phyloP scores from a whole-genome alignment of 1,140 invertebrate species.

The Sycophila sp. region DNA sequence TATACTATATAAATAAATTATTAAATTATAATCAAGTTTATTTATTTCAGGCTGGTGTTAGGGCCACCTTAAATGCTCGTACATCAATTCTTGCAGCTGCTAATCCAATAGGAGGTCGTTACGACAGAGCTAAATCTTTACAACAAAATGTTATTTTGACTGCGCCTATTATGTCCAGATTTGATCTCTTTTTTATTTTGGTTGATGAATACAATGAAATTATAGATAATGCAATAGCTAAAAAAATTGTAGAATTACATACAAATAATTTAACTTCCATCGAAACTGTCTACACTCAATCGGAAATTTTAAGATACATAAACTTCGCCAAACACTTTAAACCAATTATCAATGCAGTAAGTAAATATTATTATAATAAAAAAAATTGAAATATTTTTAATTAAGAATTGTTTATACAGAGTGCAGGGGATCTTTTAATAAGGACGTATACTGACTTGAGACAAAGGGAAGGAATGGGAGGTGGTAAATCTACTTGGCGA shows the following conservation, averaged over 20 bases:
- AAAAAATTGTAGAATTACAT: conserved; percentile 95
- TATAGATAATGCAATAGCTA: conserved; percentile 95
- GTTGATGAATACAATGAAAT: conserved; percentile 96
- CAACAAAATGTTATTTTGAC: conserved; percentile 94
- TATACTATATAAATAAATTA: conserved; percentile 44
- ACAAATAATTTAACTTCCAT: conserved; percentile 80
- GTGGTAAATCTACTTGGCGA: conserved; percentile 85
- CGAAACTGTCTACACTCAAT: conserved; percentile 83
- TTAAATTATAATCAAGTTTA: neutral
- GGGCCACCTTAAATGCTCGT: conserved; percentile 96
- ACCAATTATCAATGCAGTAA: conserved; percentile 81
- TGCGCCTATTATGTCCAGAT: conserved; percentile 99
- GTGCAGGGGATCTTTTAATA: conserved; percentile 86
- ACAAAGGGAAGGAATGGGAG: conserved; percentile 80
- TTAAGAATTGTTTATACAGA: conserved; percentile 62
- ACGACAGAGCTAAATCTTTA: conserved; percentile 93
- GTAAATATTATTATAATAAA: neutral
- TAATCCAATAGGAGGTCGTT: conserved; percentile 96
- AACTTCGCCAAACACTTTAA: conserved; percentile 97
- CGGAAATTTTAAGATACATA: conserved; percentile 93
- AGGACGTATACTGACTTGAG: conserved; percentile 90
- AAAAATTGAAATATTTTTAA: neutral
- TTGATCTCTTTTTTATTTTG: conserved; percentile 98
- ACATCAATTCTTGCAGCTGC: conserved; percentile 98
- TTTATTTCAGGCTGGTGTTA: conserved; percentile 84